A percentile compares a stretch with the other conserved stretches of the same genome.
These are phyloP conservation scores for Esperia sulphurella DNA, from an alignment of 2,888 invertebrate species.

Conservation along the genomic window DNA sequence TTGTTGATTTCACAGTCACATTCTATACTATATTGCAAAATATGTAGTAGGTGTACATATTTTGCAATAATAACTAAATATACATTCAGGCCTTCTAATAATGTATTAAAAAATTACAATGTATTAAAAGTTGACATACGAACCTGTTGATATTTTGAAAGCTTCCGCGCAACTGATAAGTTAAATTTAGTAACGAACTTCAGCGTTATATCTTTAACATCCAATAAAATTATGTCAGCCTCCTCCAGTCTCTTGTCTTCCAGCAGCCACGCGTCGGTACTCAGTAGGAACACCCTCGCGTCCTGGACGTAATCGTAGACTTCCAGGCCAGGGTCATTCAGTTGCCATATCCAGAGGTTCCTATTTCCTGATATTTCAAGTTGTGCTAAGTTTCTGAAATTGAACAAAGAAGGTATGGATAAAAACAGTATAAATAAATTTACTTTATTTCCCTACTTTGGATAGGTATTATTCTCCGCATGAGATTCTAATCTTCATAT, in stretches of 20 bases:
- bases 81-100: no score
- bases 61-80: no score
- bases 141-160: conserved; percentile 82
- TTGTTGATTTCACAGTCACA: no score
- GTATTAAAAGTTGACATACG: conserved; percentile 4
- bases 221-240: conserved; percentile 51
- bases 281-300: conserved; percentile 49
- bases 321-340: conserved; percentile 64
- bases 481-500: no score
- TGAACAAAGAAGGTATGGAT: not conserved
- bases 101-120: no score
- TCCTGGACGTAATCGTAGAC: conserved; percentile 56
- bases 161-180: conserved; percentile 80
- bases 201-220: conserved; percentile 56
- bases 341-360: conserved; percentile 62
- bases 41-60: no score
- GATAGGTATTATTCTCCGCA: no score
- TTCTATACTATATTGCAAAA: no score
- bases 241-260: conserved; percentile 36
- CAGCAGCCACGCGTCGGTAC: conserved; percentile 52
- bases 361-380: conserved; percentile 41
- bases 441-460: no score
- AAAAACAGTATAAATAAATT: no score
- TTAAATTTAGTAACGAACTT: conserved; percentile 80
- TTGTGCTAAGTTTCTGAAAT: conserved; percentile 54